These are phyloP conservation scores for Squalus acanthias DNA, from an alignment of 2,797 vertebrate species.

Conservation along the genomic window DNA sequence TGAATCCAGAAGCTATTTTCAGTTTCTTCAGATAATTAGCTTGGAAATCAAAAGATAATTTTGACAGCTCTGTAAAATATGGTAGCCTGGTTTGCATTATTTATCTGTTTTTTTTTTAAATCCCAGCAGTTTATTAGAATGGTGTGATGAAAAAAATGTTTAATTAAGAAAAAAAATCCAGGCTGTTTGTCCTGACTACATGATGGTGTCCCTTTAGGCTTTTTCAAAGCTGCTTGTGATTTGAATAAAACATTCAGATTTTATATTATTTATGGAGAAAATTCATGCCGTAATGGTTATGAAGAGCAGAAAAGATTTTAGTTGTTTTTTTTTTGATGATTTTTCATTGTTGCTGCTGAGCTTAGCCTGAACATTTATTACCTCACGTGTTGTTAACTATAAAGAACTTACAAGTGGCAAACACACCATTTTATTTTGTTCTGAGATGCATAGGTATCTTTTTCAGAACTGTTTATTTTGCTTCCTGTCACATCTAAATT, in stretches of 20 bases:
- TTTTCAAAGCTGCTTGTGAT: background rate
- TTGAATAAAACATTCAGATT: constrained; percentile 31
- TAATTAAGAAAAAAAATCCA: constrained; percentile 1
- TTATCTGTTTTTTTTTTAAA: background rate
- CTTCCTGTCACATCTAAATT: background rate
- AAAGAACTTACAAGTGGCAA: background rate
- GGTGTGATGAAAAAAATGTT: background rate
- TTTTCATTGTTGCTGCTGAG: background rate
- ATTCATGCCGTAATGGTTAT: background rate
- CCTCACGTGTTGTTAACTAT: background rate
- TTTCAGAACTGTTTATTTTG: background rate
- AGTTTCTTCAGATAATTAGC: constrained; percentile 24
- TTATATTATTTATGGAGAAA: constrained; percentile 19
- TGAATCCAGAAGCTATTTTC: constrained; percentile 27
- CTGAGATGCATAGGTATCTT: background rate
- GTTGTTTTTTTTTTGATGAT: background rate
- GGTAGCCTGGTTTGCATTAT: background rate
- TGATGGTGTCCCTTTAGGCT: constrained; percentile 22
- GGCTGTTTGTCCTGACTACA: background rate
- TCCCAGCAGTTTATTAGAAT: background rate
- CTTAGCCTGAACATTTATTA: background rate
- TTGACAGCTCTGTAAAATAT: constrained; percentile 4
- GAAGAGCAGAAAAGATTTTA: background rate
- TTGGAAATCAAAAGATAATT: constrained; percentile 1
- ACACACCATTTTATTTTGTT: background rate